A percentile compares a stretch with the other conserved stretches of the same genome.
These are phyloP conservation scores for Heterohyrax brucei DNA, from an alignment of 2,797 vertebrate species.

Conservation along the genomic window DNA sequence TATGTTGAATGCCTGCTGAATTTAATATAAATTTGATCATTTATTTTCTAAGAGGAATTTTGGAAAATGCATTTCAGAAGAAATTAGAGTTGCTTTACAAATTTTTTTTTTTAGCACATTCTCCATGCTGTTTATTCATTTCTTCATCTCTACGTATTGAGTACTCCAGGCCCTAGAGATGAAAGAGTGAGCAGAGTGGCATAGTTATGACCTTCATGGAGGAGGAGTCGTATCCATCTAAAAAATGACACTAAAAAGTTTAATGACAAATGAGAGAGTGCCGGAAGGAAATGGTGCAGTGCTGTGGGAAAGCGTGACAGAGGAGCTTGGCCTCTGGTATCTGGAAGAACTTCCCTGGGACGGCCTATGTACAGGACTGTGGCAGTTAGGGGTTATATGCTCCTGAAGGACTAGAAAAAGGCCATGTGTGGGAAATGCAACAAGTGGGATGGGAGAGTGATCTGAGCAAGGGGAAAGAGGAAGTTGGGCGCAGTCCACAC, in stretches of 20 bases:
- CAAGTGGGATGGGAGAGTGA: background rate
- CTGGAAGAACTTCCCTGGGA: background rate
- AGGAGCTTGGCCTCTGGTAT: background rate
- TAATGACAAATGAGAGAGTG: background rate
- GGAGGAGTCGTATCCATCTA: background rate
- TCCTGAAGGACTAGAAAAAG: background rate
- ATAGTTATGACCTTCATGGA: background rate
- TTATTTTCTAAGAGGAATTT: slow-evolving; percentile 17
- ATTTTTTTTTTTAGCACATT: background rate
- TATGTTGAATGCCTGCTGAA: background rate
- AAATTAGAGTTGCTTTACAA: background rate
- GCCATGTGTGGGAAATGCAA: background rate
- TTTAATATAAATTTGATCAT: slow-evolving; percentile 26
- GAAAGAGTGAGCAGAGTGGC: background rate
- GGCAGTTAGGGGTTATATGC: background rate
- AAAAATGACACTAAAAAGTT: background rate
- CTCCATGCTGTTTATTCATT: background rate
- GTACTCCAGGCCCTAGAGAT: background rate
- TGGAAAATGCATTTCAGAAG: slow-evolving; percentile 1
- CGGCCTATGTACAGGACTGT: background rate
- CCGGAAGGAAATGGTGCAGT: background rate
- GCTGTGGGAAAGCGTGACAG: background rate
- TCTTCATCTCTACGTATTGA: background rate
- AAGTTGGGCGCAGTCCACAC: background rate
- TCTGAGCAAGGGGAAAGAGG: background rate